A percentile compares a stretch with the other conserved stretches of the same genome.
phyloP scores from a whole-genome alignment of 2,888 invertebrate genomes.

The Drosophila setosimentum region DNA sequence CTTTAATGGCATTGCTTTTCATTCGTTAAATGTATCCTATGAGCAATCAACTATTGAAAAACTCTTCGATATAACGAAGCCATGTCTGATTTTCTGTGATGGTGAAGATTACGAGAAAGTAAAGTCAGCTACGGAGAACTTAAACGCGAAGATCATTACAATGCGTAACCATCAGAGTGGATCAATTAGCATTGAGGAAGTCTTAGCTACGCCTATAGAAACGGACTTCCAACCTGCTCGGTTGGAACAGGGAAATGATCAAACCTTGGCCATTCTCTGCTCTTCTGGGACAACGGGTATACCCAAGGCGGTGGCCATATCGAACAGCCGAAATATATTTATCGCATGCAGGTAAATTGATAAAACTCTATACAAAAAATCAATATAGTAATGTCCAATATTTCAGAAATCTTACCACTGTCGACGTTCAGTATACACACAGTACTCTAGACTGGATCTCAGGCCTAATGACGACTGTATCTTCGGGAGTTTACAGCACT shows the following conservation, averaged over 20 bases:
- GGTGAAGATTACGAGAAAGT: slow-evolving; percentile 66
- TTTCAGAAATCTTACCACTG: no score
- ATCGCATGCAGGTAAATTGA: no score
- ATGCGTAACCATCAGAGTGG: slow-evolving; percentile 59
- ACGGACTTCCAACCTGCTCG: slow-evolving; percentile 56
- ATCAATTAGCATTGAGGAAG: slow-evolving; percentile 45
- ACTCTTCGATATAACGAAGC: slow-evolving; percentile 68
- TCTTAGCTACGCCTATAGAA: slow-evolving; percentile 41
- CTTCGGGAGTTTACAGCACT: no score
- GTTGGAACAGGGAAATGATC: slow-evolving; percentile 69
- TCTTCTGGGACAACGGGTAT: slow-evolving; percentile 82
- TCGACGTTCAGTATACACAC: slow-evolving; percentile 50
- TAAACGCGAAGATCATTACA: slow-evolving; percentile 54
- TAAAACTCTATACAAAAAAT: neutral
- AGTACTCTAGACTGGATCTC: no score
- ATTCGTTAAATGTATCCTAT: no score
- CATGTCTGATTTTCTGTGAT: slow-evolving; percentile 67
- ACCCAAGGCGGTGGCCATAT: slow-evolving; percentile 77
- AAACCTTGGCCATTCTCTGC: slow-evolving; percentile 78
- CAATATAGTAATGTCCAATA: neutral
- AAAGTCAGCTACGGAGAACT: slow-evolving; percentile 28
- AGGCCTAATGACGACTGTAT: no score
- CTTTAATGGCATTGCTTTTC: slow-evolving; percentile 63
- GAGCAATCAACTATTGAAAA: slow-evolving; percentile 10
- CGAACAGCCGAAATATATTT: slow-evolving; percentile 45